Base-by-base conservation (phyloP, 2,797 vertebrate genomes). In the Poeciliopsis presidionis region DNA sequence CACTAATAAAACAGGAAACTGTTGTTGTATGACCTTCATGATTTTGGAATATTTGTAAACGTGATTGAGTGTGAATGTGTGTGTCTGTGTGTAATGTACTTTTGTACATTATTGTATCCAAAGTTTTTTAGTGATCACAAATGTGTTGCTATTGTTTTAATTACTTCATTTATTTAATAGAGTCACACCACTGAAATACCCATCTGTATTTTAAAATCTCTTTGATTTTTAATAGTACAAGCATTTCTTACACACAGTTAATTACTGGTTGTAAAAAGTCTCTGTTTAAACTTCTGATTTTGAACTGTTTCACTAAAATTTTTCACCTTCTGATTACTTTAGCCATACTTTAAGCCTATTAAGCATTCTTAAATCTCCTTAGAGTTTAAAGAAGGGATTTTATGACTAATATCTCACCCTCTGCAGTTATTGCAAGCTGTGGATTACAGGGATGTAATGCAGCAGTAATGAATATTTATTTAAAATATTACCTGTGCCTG, bases 321-420 rank as follows among this genome's bases (percentile, higher is more conserved):
- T 53, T 76, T 30, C 33, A 33, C 90, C 61, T 65, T 65, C 47
- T 46, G n/a, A 33, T 74, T 82, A 81, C 18, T 72, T 14, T 81
- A 75, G 61, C 9, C 28, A 51, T 47, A 36, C 25, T 30, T 55
- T 83, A 80, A 82, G 41, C 75, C 67, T 76, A 77, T 86, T 83
- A 79, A 46, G 76, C 13, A 36, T 28, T 76, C 22, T 78, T 13
- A 76, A 84, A 71, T 80, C 51, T 80, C 45, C 63, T 55, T 70
- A 65, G 12, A 76, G 73, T 81, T 72, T 25, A 67, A 47, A 87
- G 59, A 73, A 72, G 73, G 43, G 77, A 88, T 88, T 90, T 55
- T 41, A 3, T 69, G 41, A 76, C 47, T 74, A 76, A 79, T 80
- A 25, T 51, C 47, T 71, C 28, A n/a, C 39, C n/a, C 46, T 49